Evolutionary conservation across 2,113 vertebrate genomes (phyloP).

Genomic region (Sorex fumeus): DNA sequence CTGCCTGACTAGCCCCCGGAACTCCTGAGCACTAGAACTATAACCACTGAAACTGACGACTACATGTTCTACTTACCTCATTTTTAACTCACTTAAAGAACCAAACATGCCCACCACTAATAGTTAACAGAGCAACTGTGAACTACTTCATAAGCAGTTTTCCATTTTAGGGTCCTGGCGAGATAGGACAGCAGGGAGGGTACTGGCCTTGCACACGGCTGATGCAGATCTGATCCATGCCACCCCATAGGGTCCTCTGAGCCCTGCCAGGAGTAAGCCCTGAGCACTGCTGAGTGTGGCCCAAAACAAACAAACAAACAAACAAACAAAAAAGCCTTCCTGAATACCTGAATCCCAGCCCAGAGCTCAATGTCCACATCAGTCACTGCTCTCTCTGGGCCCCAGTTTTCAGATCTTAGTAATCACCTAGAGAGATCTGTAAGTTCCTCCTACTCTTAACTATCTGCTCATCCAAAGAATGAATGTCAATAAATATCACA

Average conservation of each 20-base stretch:
- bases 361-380: not conserved
- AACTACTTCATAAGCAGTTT: constrained; percentile 14
- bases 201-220: too few relatives aligned
- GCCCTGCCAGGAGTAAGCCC: too few relatives aligned
- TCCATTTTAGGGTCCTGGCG: too few relatives aligned
- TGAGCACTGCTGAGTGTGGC: too few relatives aligned
- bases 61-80: constrained; percentile 36
- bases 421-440: constrained; percentile 46
- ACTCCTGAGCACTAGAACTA: not conserved
- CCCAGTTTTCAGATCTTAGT: constrained; percentile 27
- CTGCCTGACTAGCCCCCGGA: not conserved
- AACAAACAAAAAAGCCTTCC: too few relatives aligned
- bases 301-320: too few relatives aligned
- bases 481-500: constrained; percentile 20
- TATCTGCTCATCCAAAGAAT: constrained; percentile 24
- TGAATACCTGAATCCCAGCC: constrained; percentile 11
- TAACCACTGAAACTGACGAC: not conserved
- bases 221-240: too few relatives aligned
- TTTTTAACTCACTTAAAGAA: constrained; percentile 18
- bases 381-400: constrained; percentile 26
- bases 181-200: too few relatives aligned
- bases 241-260: too few relatives aligned
- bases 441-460: constrained; percentile 58
- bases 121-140: not conserved
- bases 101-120: not conserved